Evolutionary conservation across 2,888 invertebrate species (phyloP).

Genomic region (Aleiodes alternator): DNA sequence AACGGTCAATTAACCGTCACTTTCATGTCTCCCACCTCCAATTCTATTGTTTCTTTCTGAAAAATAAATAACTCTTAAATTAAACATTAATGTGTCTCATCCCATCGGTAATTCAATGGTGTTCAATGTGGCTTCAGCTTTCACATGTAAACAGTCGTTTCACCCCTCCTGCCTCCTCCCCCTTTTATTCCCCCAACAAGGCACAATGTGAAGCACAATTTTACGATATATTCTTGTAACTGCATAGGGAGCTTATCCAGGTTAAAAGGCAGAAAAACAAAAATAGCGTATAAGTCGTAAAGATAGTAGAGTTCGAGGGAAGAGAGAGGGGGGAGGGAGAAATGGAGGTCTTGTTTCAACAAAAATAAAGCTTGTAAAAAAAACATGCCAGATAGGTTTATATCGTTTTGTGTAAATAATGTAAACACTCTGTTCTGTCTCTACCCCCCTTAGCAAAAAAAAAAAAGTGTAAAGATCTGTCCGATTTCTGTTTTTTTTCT

Average conservation of each 20-base stretch:
- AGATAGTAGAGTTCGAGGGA: constrained; percentile 10
- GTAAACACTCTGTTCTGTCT: constrained; percentile 21
- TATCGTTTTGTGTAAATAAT: constrained; percentile 45
- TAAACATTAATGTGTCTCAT: background rate
- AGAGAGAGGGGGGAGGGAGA: background rate
- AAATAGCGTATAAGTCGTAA: constrained; percentile 1
- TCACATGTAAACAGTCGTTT: constrained; percentile 14
- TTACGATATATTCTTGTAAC: constrained; percentile 14
- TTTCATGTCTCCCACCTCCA: no score
- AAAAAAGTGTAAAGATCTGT: constrained; percentile 24
- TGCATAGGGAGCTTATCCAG: constrained; percentile 21
- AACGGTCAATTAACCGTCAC: no score
- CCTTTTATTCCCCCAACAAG: background rate
- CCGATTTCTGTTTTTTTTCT: constrained; percentile 25
- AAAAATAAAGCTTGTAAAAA: no score
- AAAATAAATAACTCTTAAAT: background rate
- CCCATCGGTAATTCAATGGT: background rate
- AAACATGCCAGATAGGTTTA: constrained; percentile 33
- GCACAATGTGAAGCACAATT: constrained; percentile 12
- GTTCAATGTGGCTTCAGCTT: background rate
- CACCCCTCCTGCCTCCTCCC: no score
- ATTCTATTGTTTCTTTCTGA: background rate
- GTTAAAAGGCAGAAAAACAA: background rate
- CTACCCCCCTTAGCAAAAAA: background rate
- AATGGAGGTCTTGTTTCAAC: background rate